Evolutionary conservation across 1,140 invertebrate genomes (phyloP), one percentile per base, ranked within the genome.

Genomic region (Penaeus indicus): DNA sequence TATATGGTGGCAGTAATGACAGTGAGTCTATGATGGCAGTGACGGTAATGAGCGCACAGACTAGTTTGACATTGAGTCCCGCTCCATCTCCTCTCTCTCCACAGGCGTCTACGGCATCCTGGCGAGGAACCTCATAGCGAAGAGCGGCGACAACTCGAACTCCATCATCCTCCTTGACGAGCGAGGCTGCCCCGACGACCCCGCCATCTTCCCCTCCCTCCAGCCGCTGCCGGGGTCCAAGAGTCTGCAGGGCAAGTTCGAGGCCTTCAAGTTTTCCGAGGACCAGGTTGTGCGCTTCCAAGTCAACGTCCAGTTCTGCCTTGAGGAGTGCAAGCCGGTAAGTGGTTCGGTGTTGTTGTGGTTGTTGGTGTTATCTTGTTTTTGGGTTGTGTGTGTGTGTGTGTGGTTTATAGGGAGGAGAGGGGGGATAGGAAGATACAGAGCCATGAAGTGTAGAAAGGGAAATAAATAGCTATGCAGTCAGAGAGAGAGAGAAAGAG

Each of bases 211-310:
- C 89, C 94, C 94, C 0, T 91, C 92, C 0, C 92, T 95, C 25
- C 90, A 91, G 5, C 93, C 93, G 54, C 92, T 94, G 88, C 92
- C 92, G 0, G 92, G 91, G 60, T 80, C 92, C 60, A 92, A 92
- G 62, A 91, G 90, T 22, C 91, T 95, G 25, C 92, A 93, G 10
- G 93, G 94, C 5, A 93, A 93, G 22, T 95, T 96, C 91, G 94
- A 94, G 86, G 95, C 95, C 10, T 96, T 96, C 92, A 95, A 95
- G 38, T 96, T 96, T 92, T 95, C 95, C 0, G 94, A 94, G 19
- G 96, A 95, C 67, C 94, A 95, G 27, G 93, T 95, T 2, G 95
- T 96, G 1, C 93, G 94, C 38, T 96, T 96, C 91, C 94, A 94
- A 77, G 94, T 96, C 18, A 94, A 96, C 91, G 95, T 96, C 4